Conservation (phyloP, 2,113 vertebrate genomes). For the Enhydra lutris region DNA sequence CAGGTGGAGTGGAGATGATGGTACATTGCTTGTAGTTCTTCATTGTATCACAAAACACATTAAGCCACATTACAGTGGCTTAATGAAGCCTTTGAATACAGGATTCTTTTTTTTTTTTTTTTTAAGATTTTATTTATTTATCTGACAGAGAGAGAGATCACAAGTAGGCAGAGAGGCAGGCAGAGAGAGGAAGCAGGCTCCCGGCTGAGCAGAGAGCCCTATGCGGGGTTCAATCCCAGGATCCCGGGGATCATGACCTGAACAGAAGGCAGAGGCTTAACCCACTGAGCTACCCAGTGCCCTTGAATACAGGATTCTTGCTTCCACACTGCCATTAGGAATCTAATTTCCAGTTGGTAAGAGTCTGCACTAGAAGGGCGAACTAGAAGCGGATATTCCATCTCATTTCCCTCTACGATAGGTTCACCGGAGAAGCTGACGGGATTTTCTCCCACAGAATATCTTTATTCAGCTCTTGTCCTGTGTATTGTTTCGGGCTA, state of each 20-base stretch:
- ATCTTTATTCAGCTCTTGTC: not conserved
- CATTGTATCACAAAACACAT: not conserved
- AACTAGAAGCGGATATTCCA: fast-evolving
- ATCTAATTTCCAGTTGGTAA: not conserved
- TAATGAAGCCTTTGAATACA: not conserved
- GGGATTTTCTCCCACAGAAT: not conserved
- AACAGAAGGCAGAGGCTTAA: no score
- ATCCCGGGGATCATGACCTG: no score
- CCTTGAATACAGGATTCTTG: not conserved
- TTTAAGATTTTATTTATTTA: no score
- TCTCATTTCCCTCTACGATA: not conserved
- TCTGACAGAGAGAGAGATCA: no score
- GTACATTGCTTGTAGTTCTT: not conserved
- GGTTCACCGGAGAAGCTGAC: not conserved
- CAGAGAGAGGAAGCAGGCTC: no score
- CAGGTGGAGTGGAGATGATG: not conserved
- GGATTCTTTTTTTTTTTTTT: no score
- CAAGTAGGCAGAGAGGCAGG: no score
- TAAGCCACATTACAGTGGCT: not conserved
- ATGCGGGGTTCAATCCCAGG: no score
- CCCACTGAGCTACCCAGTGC: no score
- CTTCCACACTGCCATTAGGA: not conserved
- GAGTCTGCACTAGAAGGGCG: not conserved
- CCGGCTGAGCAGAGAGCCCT: no score
- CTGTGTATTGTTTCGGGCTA: not conserved